Evolutionary conservation across 2,113 vertebrate species (phyloP), one percentile per base, ranked within the genome.

Genomic region (Ptilorrhoa leucosticta): DNA sequence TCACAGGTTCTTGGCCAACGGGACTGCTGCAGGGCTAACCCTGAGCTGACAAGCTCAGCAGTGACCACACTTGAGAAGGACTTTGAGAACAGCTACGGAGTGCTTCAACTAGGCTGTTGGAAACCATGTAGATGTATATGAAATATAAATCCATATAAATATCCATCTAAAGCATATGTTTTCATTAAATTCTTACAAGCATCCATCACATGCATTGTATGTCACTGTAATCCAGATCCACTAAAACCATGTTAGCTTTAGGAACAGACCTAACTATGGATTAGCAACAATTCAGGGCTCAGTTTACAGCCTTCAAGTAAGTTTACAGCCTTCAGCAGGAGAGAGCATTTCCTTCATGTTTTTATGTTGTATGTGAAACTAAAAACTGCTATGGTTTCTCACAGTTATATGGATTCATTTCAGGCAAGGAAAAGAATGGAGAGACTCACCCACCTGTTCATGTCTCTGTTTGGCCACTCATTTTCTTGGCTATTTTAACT

Each of bases 381-480:
- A 63, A 78, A 81, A 39, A 20, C 8, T 27, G 6, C 5, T 56
- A 5, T 53, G 26, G 1, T 77, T 68, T 76, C 58, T 96, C 50
- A 86, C 37, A 42, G 6, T 53, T 73, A 9, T 9, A 21, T 45
- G 63, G 13, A 60, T 93, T 72, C 14, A 61, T 97, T 96, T 88
- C 90, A 97, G 96, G 50, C 9, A 88, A 90, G 27, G 27, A 68
- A 58, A 75, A 50, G 20, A 64, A 94, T 5, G 73, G 79, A 80
- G 75, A 73, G n/a, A 44, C 40, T 65, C 57, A 6, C 15, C 10
- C 54, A 33, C 13, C 21, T 73, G 21, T 85, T 65, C 90, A 95
- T 4, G 4, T 20, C 6, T 83, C 85, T 6, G 3, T 87, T 84
- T 96, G 90, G 95, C 71, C 35, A 40, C 79, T 97, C 4, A 1